These are phyloP conservation scores for Barbus barbus DNA, from an alignment of 2,113 vertebrate genomes.

Conservation along the genomic window DNA sequence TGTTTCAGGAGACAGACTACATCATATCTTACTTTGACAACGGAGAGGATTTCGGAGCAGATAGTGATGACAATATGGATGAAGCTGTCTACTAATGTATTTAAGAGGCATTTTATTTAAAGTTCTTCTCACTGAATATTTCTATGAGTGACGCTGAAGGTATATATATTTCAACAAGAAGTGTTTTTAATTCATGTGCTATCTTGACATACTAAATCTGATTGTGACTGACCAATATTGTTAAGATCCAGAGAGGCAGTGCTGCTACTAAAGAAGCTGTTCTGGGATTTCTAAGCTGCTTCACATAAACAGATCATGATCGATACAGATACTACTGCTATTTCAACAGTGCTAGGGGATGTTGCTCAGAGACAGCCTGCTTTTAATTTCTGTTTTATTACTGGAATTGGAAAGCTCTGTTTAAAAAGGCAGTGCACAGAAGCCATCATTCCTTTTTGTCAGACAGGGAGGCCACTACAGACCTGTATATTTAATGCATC, in stretches of 20 bases:
- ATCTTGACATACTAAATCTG: not conserved
- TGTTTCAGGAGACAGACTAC: conserved; percentile 79
- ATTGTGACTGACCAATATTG: not conserved
- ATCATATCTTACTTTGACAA: conserved; percentile 86
- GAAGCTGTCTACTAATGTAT: conserved; percentile 77
- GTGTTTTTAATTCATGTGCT: not conserved
- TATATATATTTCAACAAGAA: not conserved
- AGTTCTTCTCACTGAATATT: not conserved
- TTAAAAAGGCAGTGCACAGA: not conserved
- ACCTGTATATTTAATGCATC: not conserved
- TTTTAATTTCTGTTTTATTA: not conserved
- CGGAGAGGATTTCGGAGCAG: conserved; percentile 79
- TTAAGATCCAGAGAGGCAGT: not conserved
- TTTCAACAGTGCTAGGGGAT: not conserved
- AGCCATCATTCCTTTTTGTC: not conserved
- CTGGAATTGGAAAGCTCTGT: not conserved
- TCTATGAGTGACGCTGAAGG: not conserved
- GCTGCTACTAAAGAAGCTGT: not conserved
- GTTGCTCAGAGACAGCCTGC: not conserved
- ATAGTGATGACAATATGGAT: conserved; percentile 82
- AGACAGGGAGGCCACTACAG: not conserved
- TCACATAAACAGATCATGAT: not conserved
- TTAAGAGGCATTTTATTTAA: not conserved
- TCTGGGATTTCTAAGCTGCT: not conserved
- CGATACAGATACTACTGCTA: not conserved